These are phyloP conservation scores for Heliothis peltigera DNA, from an alignment of 2,888 invertebrate species.

Conservation along the genomic window DNA sequence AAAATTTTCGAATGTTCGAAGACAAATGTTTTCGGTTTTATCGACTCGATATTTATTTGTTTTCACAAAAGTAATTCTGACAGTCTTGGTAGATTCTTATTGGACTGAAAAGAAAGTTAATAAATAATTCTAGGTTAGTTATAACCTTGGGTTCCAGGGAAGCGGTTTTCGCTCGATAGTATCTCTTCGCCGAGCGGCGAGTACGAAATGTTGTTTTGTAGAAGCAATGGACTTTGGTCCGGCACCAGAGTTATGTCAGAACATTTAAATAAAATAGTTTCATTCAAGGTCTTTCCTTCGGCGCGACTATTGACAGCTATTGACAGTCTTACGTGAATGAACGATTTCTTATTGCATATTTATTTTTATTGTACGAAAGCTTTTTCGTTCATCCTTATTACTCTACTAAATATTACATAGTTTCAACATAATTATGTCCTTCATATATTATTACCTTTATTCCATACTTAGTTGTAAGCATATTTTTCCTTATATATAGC, in stretches of 20 bases:
- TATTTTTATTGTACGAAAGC: not conserved
- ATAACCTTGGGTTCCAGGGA: slow-evolving; percentile 49
- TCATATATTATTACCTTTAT: too few relatives aligned
- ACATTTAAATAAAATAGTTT: slow-evolving; percentile 39
- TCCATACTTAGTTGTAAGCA: too few relatives aligned
- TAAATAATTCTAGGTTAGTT: slow-evolving; percentile 54
- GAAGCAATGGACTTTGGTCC: slow-evolving; percentile 54
- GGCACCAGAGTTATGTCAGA: slow-evolving; percentile 29
- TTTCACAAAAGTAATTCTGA: slow-evolving; percentile 27
- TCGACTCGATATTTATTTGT: slow-evolving; percentile 26
- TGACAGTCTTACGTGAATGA: slow-evolving; percentile 4
- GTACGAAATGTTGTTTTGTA: slow-evolving; percentile 33
- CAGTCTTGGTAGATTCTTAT: slow-evolving; percentile 45
- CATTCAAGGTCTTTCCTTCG: slow-evolving; percentile 45
- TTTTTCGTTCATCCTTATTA: not conserved
- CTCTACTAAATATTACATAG: not conserved
- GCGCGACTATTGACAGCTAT: slow-evolving; percentile 10
- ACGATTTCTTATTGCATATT: slow-evolving; percentile 10
- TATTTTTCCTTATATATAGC: too few relatives aligned
- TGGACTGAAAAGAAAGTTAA: slow-evolving; percentile 20
- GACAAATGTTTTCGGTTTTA: slow-evolving; percentile 23
- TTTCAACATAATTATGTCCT: too few relatives aligned
- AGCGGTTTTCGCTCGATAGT: slow-evolving; percentile 21
- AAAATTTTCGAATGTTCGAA: slow-evolving; percentile 19
- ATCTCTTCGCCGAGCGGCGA: slow-evolving; percentile 3